Evolutionary conservation across 2,113 vertebrate genomes (phyloP), one percentile per base, ranked within the genome.

Genomic region (Forbesichthys papilliferus): DNA sequence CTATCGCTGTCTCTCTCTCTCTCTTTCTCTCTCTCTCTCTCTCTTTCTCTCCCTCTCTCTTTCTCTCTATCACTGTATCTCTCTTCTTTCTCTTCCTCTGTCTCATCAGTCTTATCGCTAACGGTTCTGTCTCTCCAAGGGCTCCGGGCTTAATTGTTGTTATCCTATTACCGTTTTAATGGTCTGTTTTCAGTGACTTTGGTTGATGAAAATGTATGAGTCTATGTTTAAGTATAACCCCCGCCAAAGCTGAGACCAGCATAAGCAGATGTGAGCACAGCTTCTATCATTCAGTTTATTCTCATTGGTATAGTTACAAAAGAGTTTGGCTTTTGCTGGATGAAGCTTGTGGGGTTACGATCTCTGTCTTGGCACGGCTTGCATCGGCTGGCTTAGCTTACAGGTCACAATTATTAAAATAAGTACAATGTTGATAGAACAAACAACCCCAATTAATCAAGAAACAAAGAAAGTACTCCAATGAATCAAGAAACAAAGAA

Each of bases 151-250:
- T 84, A 73, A 85, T 87, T 81, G 77, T 74, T 56, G 63, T 81
- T 78, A 84, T 83, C 74, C 78, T 81, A 77, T 84, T 85, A 79
- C 71, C 75, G 63, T 79, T 84, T 86, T 84, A 82, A 84, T 85
- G 75, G 58, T 78, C 63, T 33, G 68, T 81, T 80, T 75, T 70
- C 65, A 65, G 52, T 76, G 70, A 75, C 69, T 77, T 75, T 56
- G 61, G 68, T 73, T 83, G 81, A 80, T 81, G 58, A 71, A 81
- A 87, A 80, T 82, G 67, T 77, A 73, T 63, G 67, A 84, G 76
- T 72, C 34, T 77, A 65, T 69, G 59, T 61, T 61, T 79, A 66
- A 18, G 53, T 69, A 51, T n/a, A 48, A 49, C 51, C 64, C 54
- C 71, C 46, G n/a, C 69, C 69, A 47, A 70, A 82, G 68, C 70